Conservation (phyloP, 2,888 invertebrate genomes). For the Eucriotettix oculatus region DNA sequence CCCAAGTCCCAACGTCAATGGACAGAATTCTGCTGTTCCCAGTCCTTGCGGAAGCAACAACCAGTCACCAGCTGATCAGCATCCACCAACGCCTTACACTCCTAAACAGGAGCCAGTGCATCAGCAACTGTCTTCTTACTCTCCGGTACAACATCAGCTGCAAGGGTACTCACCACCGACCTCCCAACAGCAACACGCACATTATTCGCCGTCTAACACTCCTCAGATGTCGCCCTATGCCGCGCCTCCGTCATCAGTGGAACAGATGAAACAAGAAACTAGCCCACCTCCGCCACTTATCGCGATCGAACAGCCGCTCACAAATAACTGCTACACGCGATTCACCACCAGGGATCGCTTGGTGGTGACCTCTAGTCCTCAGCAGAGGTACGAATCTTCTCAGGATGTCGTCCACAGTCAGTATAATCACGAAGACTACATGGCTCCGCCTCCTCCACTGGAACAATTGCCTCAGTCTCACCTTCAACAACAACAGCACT, state of each 20-base stretch:
- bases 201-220: too few relatives aligned
- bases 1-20: background rate
- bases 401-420: background rate
- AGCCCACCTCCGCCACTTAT: too few relatives aligned
- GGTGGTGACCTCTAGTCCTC: too few relatives aligned
- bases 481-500: background rate
- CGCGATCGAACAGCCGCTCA: too few relatives aligned
- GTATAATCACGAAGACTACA: background rate
- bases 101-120: background rate
- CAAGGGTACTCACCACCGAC: background rate
- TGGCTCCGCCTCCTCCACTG: background rate
- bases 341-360: too few relatives aligned
- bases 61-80: background rate
- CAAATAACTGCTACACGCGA: too few relatives aligned
- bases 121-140: background rate
- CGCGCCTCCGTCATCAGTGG: too few relatives aligned
- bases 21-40: background rate
- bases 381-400: background rate
- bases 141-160: background rate
- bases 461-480: background rate
- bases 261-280: too few relatives aligned
- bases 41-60: background rate
- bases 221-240: too few relatives aligned
- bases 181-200: background rate
- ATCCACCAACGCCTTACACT: background rate